Base-by-base conservation (phyloP, 2,113 vertebrate species). In the Heterotilapia buettikoferi region DNA sequence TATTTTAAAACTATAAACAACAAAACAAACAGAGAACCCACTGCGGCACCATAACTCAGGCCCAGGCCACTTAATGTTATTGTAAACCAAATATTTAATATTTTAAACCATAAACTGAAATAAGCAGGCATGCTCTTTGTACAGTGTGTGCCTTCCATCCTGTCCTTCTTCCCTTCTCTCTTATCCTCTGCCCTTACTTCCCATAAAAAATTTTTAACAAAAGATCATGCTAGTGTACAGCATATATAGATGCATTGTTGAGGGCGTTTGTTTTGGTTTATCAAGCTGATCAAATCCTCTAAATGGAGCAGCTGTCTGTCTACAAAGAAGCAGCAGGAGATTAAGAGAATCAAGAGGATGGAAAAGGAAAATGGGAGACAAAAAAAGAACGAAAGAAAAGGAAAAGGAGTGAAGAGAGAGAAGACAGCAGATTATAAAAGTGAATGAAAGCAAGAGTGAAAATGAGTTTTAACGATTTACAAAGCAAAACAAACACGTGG, bases 41-140 rank as follows among this genome's bases (percentile, higher is more conserved):
- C 83, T 36, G 12, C 18, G 5, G 89, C 88, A 83, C 87, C 89
- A 91, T 95, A 95, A 94, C 89, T 95, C 93, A 94, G 84, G 43
- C 68, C 24, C 26, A 6, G 82, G 85, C 93, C 93, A 94, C 94
- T 96, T 93, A 95, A 89, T 85, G 79, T 94, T 95, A 95, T 94
- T 95, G 92, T 95, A 95, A 94, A 95, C 91, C 93, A 95, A 95
- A 95, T 93, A 94, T 92, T 89, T 92, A 86, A 95, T 94, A 95
- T 94, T 93, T 94, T 86, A 92, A 89, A 79, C 80, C 84, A 61
- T 93, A 90, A 93, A 91, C 66, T 87, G 80, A 91, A 92, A 91
- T 86, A 89, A 90, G 90, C 80, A 91, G 85, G 80, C 21, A n/a
- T 59, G 76, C 56, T 76, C 40, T 85, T 73, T 80, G 50, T 89